Conservation (phyloP, 2,797 vertebrate genomes). For the Acipenser oxyrinchus region DNA sequence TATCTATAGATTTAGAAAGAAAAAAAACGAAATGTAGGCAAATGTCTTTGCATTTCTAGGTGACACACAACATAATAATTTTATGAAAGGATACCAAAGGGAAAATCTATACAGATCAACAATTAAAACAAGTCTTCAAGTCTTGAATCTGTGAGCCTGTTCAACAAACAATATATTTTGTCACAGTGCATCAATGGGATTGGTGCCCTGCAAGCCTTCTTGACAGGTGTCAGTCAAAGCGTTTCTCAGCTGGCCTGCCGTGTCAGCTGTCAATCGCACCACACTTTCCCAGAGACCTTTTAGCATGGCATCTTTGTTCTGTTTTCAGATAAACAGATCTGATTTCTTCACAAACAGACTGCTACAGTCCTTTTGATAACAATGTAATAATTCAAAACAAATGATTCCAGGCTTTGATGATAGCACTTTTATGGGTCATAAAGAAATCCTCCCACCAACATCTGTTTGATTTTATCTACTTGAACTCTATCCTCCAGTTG, state of each 20-base stretch:
- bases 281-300: conserved; percentile 78
- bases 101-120: no score
- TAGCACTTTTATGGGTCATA: conserved; percentile 96
- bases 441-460: conserved; percentile 91
- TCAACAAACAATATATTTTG: no score
- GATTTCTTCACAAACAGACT: conserved; percentile 96
- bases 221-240: conserved; percentile 85
- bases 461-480: conserved; percentile 99
- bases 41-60: no score
- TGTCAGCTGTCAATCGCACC: conserved; percentile 64
- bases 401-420: conserved; percentile 98
- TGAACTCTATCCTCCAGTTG: conserved; percentile 97
- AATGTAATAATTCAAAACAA: conserved; percentile 99
- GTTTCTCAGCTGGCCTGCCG: conserved; percentile 52
- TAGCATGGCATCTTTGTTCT: conserved; percentile 68
- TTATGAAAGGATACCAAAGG: no score
- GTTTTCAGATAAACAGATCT: conserved; percentile 99
- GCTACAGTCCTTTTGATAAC: conserved; percentile 92
- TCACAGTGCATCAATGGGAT: no score
- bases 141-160: no score
- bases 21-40: no score
- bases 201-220: conserved; percentile 12
- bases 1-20: no score
- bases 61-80: no score
- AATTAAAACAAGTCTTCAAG: no score